Percentiles rank a stretch among this genome's conserved stretches.
Conservation (phyloP, 1,140 invertebrate species). For the Papilio machaon region DNA sequence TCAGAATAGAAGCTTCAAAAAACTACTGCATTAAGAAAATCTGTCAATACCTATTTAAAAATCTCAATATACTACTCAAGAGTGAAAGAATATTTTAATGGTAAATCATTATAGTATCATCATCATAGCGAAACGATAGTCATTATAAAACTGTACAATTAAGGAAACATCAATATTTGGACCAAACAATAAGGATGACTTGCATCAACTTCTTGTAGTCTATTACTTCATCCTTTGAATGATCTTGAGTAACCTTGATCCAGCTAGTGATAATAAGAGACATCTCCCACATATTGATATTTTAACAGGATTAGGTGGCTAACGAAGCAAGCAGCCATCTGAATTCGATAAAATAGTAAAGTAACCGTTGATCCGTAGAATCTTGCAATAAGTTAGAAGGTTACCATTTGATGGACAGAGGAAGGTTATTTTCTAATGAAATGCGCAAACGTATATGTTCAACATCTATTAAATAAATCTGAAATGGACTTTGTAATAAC, state of each 20-base stretch:
- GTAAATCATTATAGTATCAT: no score
- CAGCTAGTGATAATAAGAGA: neutral
- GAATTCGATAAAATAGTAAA: no score
- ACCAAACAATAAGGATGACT: neutral
- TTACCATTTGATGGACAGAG: no score
- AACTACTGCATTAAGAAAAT: no score
- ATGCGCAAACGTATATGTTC: neutral
- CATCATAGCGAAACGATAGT: neutral
- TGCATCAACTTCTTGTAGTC: neutral
- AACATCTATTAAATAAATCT: neutral
- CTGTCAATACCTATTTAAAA: no score
- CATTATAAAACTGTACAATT: neutral
- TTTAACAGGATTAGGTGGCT: no score
- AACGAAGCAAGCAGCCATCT: no score
- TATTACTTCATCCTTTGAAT: neutral
- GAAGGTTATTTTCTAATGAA: no score
- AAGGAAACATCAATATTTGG: neutral
- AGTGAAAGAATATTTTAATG: no score
- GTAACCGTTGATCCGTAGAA: no score
- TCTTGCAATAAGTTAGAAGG: no score
- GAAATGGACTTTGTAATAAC: neutral
- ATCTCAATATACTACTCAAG: no score
- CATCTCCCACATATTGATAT: neutral
- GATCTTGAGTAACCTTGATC: neutral
- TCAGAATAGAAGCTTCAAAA: neutral